Conservation (phyloP, 2,888 invertebrate species). For the Oligia fasciuncula region DNA sequence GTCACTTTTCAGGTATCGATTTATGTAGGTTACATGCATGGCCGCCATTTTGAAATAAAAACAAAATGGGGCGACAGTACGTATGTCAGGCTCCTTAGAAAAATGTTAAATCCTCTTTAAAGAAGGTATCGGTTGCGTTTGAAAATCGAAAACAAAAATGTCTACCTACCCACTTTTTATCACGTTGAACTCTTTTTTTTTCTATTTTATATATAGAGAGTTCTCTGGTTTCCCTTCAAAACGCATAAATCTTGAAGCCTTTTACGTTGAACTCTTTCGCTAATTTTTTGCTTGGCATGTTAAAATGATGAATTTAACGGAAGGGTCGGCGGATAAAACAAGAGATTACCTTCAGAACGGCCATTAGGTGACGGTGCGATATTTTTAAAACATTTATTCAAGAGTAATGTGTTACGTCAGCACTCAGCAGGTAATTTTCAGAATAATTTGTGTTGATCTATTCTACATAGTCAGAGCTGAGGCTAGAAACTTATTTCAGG, state of each 20-base stretch:
- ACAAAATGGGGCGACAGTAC: background rate
- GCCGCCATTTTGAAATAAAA: no score
- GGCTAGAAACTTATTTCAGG: background rate
- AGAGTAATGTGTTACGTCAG: slow-evolving; percentile 58
- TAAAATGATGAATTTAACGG: slow-evolving; percentile 66
- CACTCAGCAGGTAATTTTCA: slow-evolving; percentile 56
- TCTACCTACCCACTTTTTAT: slow-evolving; percentile 21
- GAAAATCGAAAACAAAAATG: slow-evolving; percentile 9
- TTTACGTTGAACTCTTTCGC: slow-evolving; percentile 31
- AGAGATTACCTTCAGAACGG: slow-evolving; percentile 65
- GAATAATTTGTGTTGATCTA: slow-evolving; percentile 49
- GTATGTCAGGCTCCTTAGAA: background rate
- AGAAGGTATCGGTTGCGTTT: background rate
- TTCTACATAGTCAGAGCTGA: slow-evolving; percentile 12
- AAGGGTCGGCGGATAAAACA: slow-evolving; percentile 66
- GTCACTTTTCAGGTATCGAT: no score
- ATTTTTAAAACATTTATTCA: slow-evolving; percentile 67
- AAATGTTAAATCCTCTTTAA: no score
- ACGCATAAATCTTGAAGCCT: no score
- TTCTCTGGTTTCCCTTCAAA: no score
- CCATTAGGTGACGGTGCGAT: slow-evolving; percentile 67
- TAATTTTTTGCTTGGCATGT: slow-evolving; percentile 54
- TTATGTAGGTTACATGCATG: no score
- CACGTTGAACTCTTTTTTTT: slow-evolving; percentile 23
- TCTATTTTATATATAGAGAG: no score